Evolutionary conservation across 1,140 invertebrate species (phyloP), one percentile per base, ranked within the genome.

Genomic region (Aphelenchoides besseyi): DNA sequence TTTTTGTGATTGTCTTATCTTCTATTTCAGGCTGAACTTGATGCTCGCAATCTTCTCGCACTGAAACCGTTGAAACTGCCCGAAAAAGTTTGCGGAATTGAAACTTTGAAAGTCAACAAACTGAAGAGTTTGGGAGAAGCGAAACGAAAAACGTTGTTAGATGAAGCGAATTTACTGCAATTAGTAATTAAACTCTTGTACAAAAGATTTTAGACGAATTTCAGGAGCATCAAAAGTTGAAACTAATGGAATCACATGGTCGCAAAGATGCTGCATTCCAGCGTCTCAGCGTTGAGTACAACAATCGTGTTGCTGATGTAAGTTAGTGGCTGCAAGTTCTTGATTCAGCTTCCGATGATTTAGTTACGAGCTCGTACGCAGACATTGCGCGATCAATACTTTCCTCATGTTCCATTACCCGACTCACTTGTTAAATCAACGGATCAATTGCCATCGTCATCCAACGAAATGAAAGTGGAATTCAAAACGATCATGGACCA

Each of bases 21-120:
- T 28, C n/a, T 33, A 18, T 59, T 59, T 59, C 18, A 59, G 55
- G 55, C 55, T 23, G 55, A 59, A 59, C 55, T 59, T 28, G 32
- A 59, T 23, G 18, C 5, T 12, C 55, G 55, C 26, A 59, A 59
- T 8, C 12, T 59, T 5, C 5, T 59, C 5, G 55, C 5, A 33
- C 5, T 59, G 55, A 5, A 12, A 8, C 55, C 55, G 12, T 23
- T 59, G 5, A 59, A 59, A 5, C 5, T 59, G 5, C 18, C 55
- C 18, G 5, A 5, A 33, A 59, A 59, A 8, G 55, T 59, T 28
- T 59, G 18, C 18, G 55, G 55, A 8, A 5, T 18, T 23, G 55
- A 59, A 33, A 29, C 55, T 28, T 29, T 59, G 55, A 5, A 18
- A 8, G 5, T 59, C 5, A 5, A 29, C 55, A 59, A 59, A 8